Conservation (phyloP, 1,140 invertebrate species). For the Heliconius nattereri region DNA sequence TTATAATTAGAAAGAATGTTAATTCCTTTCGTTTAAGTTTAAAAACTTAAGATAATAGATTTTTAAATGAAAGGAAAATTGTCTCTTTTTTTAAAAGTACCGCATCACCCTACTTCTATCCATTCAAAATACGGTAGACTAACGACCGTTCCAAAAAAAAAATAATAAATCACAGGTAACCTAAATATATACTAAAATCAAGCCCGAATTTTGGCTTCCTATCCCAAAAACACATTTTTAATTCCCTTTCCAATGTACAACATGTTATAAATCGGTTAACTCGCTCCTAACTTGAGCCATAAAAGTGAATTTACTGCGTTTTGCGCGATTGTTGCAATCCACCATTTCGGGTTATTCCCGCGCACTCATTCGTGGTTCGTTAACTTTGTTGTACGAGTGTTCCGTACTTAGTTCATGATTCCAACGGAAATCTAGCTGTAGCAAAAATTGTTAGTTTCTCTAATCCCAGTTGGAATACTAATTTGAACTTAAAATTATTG, state of each 20-base stretch:
- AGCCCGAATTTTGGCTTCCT: background rate
- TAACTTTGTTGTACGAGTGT: constrained; percentile 76
- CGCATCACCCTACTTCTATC: too few species aligned
- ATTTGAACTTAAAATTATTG: constrained; percentile 24
- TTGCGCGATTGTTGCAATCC: constrained; percentile 75
- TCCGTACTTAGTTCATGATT: constrained; percentile 72
- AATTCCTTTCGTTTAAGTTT: too few species aligned
- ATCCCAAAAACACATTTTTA: background rate
- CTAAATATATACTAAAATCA: background rate
- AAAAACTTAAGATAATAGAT: too few species aligned
- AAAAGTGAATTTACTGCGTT: constrained; percentile 71
- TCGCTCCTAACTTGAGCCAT: constrained; percentile 49
- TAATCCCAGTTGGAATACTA: background rate
- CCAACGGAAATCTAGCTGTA: constrained; percentile 46
- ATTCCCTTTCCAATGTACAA: background rate
- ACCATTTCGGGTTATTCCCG: constrained; percentile 72
- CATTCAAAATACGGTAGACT: too few species aligned
- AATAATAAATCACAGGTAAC: too few species aligned
- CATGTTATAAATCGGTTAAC: constrained; percentile 27
- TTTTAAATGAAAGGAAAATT: too few species aligned
- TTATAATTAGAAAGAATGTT: background rate
- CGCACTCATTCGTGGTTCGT: constrained; percentile 77
- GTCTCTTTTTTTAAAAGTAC: too few species aligned
- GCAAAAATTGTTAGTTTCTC: constrained; percentile 47
- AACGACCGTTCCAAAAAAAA: too few species aligned